These are phyloP conservation scores for Sepioteuthis lessoniana DNA, from an alignment of 2,888 invertebrate species.

Conservation along the genomic window DNA sequence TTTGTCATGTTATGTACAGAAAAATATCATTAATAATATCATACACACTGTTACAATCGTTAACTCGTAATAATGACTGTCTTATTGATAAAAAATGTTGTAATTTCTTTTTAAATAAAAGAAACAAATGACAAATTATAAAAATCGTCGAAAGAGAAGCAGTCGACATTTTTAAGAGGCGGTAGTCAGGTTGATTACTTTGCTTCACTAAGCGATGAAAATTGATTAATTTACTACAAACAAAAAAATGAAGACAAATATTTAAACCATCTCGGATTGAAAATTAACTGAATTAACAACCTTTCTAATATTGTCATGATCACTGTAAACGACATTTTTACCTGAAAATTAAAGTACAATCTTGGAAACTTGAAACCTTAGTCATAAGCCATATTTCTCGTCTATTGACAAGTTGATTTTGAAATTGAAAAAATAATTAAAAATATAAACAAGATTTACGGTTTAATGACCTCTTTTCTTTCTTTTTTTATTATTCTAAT, in stretches of 20 bases:
- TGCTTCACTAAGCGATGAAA: neutral
- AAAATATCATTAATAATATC: neutral
- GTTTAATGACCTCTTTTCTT: too few species aligned
- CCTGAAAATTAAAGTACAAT: too few species aligned
- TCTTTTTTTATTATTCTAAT: too few species aligned
- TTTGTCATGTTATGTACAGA: neutral
- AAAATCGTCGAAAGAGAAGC: neutral
- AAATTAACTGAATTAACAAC: neutral
- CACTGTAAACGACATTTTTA: neutral
- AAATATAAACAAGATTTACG: too few species aligned
- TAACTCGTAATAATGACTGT: too few species aligned
- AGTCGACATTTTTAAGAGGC: neutral
- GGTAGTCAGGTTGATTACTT: neutral
- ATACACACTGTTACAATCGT: neutral
- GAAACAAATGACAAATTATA: neutral
- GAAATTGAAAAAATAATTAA: too few species aligned
- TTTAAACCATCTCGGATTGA: neutral
- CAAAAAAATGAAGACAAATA: neutral
- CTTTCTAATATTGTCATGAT: neutral
- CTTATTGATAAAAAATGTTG: neutral
- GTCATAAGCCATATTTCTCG: too few species aligned
- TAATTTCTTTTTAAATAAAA: neutral
- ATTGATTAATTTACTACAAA: neutral
- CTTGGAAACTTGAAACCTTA: too few species aligned
- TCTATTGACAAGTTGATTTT: too few species aligned